A percentile compares a stretch with the other conserved stretches of the same genome.
phyloP scores from a whole-genome alignment of 2,888 invertebrate species.

The Tethea ocularis region DNA sequence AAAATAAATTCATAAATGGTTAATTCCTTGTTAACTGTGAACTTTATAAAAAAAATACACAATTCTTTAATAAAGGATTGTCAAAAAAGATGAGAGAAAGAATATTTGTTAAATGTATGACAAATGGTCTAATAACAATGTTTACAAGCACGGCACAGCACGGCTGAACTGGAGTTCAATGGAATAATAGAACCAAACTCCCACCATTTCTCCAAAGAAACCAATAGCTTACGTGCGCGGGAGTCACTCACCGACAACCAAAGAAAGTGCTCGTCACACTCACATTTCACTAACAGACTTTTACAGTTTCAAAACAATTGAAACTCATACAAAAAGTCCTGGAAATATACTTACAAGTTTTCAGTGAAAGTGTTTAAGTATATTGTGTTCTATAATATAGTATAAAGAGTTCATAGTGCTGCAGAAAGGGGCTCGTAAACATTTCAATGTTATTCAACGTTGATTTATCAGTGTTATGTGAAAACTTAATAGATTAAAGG shows the following conservation, averaged over 20 bases:
- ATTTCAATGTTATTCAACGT: slow-evolving; percentile 20
- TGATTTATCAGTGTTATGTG: slow-evolving; percentile 35
- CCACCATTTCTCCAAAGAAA: slow-evolving; percentile 55
- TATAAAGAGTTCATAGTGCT: background rate
- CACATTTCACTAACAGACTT: slow-evolving; percentile 7
- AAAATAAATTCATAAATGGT: no score
- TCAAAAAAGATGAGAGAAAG: no score
- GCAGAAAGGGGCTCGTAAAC: background rate
- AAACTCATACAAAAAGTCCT: slow-evolving; percentile 13
- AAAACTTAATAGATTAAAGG: slow-evolving; percentile 40
- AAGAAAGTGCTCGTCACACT: slow-evolving; percentile 62
- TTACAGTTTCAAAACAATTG: slow-evolving; percentile 24
- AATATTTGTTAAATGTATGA: background rate
- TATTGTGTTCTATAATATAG: background rate
- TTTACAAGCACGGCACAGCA: background rate
- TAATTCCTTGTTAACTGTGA: no score
- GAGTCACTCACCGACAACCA: slow-evolving; percentile 53
- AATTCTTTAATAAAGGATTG: no score
- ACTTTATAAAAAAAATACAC: no score
- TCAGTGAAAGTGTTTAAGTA: background rate
- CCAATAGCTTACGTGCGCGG: slow-evolving; percentile 47
- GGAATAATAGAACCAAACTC: slow-evolving; percentile 30
- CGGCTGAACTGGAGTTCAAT: background rate
- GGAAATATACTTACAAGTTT: slow-evolving; percentile 12
- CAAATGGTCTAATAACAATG: background rate